Conservation (phyloP, 1,140 invertebrate genomes). For the Papilio helenus region DNA sequence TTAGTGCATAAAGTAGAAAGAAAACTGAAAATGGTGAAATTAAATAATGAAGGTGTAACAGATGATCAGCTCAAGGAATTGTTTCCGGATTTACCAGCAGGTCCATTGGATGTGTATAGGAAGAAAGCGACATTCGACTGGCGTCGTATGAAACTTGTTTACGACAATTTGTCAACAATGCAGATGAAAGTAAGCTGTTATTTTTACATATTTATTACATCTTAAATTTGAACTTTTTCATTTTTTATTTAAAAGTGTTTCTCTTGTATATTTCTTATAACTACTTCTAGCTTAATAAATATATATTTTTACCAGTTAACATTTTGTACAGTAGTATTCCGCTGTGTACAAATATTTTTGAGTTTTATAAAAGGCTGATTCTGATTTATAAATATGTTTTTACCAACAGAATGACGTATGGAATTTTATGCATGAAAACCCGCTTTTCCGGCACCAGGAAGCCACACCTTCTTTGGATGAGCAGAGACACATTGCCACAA, state of each 20-base stretch:
- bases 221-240: neutral
- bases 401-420: constrained; percentile 84
- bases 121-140: constrained; percentile 91
- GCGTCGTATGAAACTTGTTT: constrained; percentile 89
- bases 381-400: constrained; percentile 2
- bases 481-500: constrained; percentile 84
- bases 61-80: constrained; percentile 69
- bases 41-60: constrained; percentile 45
- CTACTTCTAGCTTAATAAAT: too few relatives aligned
- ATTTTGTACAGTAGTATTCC: neutral
- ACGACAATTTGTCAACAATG: constrained; percentile 86
- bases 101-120: constrained; percentile 89
- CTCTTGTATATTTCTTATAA: too few relatives aligned
- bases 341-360: too few relatives aligned
- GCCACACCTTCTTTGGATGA: constrained; percentile 85
- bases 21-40: constrained; percentile 39
- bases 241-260: neutral
- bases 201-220: neutral
- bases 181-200: constrained; percentile 82
- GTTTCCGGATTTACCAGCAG: constrained; percentile 85
- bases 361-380: neutral
- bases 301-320: neutral
- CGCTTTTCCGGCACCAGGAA: constrained; percentile 86
- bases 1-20: constrained; percentile 2
- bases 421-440: constrained; percentile 89